Conservation (phyloP, 1,140 invertebrate species). For the Caerostris darwini region DNA sequence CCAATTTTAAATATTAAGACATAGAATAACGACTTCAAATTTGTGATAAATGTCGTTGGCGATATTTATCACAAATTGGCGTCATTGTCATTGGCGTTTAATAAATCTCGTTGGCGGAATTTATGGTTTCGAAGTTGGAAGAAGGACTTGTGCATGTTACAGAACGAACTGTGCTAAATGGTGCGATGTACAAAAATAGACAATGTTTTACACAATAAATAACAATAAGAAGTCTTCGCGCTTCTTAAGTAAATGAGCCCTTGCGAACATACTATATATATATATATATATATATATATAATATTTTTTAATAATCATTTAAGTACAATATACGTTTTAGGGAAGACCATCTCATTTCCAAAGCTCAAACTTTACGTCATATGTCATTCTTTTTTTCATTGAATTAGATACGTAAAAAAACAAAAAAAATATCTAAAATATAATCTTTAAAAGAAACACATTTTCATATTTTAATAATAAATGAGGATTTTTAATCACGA, state of each 20-base stretch:
- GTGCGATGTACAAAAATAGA: constrained; percentile 77
- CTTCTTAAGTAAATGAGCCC: constrained; percentile 75
- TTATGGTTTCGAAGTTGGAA: constrained; percentile 31
- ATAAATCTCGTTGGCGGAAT: too few relatives aligned
- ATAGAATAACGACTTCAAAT: background rate
- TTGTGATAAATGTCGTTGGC: background rate
- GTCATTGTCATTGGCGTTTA: too few relatives aligned
- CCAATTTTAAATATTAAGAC: too few relatives aligned
- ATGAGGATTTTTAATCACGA: too few relatives aligned
- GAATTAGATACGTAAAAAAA: too few relatives aligned
- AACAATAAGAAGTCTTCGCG: constrained; percentile 65
- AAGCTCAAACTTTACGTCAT: background rate
- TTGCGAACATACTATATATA: constrained; percentile 59
- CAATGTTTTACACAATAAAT: constrained; percentile 77
- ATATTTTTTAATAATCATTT: background rate
- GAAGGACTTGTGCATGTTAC: constrained; percentile 56
- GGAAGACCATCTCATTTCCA: constrained; percentile 59
- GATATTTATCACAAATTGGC: background rate
- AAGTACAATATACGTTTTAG: constrained; percentile 66
- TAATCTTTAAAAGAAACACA: too few relatives aligned
- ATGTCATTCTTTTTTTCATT: too few relatives aligned
- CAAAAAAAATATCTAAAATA: too few relatives aligned
- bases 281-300: constrained; percentile 33
- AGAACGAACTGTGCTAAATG: constrained; percentile 48
- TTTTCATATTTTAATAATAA: too few relatives aligned